Conservation (phyloP, 1,140 invertebrate genomes). For the Dinoponera quadriceps region DNA sequence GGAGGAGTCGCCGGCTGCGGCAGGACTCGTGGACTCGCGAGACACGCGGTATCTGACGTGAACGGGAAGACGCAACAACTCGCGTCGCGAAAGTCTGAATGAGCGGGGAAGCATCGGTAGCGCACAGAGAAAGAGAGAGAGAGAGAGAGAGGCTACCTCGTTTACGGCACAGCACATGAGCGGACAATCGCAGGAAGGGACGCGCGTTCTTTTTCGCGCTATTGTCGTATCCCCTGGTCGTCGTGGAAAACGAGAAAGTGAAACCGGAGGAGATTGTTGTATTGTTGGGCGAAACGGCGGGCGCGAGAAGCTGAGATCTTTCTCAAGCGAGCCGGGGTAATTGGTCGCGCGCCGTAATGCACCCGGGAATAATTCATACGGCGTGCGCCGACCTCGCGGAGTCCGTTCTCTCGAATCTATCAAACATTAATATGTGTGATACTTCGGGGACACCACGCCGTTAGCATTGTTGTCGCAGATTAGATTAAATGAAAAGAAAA, state of each 20-base stretch:
- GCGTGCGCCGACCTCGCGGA: conserved; percentile 34
- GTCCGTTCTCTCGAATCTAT: conserved; percentile 49
- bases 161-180: neutral
- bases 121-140: too few relatives aligned
- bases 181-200: conserved; percentile 41
- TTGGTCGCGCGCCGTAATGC: conserved; percentile 37
- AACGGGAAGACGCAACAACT: neutral
- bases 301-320: conserved; percentile 39
- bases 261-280: conserved; percentile 45
- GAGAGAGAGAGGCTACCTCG: conserved; percentile 1
- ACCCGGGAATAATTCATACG: conserved; percentile 56
- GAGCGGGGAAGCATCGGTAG: neutral
- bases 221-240: conserved; percentile 17
- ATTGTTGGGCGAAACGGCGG: conserved; percentile 45
- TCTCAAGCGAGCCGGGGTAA: conserved; percentile 50
- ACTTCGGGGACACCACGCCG: conserved; percentile 22
- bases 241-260: conserved; percentile 40
- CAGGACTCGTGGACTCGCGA: neutral
- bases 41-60: too few relatives aligned
- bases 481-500: conserved; percentile 46
- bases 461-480: conserved; percentile 40
- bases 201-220: conserved; percentile 35
- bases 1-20: neutral
- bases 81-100: conserved; percentile 6
- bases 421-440: conserved; percentile 53